phyloP scores from a whole-genome alignment of 2,113 vertebrate genomes.

The Corvus cornix region DNA sequence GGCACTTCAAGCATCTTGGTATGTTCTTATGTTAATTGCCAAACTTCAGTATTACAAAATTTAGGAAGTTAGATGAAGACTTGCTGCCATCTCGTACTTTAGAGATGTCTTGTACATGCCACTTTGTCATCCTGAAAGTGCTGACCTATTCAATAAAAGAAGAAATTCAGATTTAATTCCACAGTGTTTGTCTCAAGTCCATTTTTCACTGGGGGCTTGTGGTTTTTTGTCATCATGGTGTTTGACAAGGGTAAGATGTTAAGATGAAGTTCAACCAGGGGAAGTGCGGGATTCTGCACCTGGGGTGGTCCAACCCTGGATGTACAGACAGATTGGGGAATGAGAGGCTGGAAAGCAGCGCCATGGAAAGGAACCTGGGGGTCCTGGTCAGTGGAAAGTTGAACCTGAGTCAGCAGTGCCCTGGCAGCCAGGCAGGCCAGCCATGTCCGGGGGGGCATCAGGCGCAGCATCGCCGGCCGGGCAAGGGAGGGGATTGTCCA shows the following conservation, averaged over 20 bases:
- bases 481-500: not conserved
- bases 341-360: not conserved
- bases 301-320: not conserved
- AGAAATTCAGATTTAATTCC: not conserved
- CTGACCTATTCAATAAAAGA: not conserved
- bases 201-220: not conserved
- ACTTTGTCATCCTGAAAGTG: not conserved
- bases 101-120: not conserved
- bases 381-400: not conserved
- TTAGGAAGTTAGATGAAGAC: not conserved
- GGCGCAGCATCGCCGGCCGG: fast-evolving
- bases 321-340: not conserved
- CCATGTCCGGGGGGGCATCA: fast-evolving
- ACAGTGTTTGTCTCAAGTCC: not conserved
- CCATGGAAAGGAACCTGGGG: not conserved
- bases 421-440: not conserved
- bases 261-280: not conserved
- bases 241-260: not conserved
- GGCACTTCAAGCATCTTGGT: not conserved
- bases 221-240: not conserved
- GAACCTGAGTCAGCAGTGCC: not conserved
- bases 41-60: not conserved
- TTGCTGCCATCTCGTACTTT: not conserved
- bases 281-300: fast-evolving
- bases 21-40: not conserved